Conservation (phyloP, 2,888 invertebrate genomes). For the Sepiola atlantica region DNA sequence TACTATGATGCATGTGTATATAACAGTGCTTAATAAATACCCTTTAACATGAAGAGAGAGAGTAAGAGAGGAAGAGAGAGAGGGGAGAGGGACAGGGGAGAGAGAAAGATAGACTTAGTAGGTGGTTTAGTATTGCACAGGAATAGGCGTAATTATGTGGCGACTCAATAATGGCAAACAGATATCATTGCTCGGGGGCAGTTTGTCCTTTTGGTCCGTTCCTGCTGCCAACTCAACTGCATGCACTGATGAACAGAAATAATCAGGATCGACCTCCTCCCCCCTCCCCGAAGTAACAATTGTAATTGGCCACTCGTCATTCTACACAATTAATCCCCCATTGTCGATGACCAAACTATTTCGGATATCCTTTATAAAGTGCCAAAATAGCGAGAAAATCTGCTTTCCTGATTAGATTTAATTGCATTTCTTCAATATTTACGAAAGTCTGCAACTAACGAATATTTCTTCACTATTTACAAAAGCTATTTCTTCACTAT, state of each 20-base stretch:
- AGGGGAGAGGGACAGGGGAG: too few relatives aligned
- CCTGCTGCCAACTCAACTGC: neutral
- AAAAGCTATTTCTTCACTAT: too few relatives aligned
- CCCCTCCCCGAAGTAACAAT: neutral
- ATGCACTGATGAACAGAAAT: neutral
- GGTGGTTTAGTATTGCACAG: neutral
- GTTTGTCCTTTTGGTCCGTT: conserved; percentile 19
- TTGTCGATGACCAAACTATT: neutral
- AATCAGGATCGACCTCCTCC: neutral
- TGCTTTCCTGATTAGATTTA: neutral
- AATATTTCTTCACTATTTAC: too few relatives aligned
- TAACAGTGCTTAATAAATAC: neutral
- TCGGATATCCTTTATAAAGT: neutral
- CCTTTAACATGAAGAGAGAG: neutral
- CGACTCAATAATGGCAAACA: conserved; percentile 19
- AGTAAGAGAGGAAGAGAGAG: too few relatives aligned
- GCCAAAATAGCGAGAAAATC: neutral
- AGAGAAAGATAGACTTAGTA: neutral
- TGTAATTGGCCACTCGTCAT: conserved; percentile 32
- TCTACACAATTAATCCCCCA: neutral
- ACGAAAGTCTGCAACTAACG: neutral
- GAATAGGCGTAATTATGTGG: conserved; percentile 19
- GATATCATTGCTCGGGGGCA: neutral
- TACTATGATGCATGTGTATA: neutral
- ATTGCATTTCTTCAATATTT: neutral